Conservation (phyloP, 2,797 vertebrate genomes). For the Hoplostethus mediterraneus region DNA sequence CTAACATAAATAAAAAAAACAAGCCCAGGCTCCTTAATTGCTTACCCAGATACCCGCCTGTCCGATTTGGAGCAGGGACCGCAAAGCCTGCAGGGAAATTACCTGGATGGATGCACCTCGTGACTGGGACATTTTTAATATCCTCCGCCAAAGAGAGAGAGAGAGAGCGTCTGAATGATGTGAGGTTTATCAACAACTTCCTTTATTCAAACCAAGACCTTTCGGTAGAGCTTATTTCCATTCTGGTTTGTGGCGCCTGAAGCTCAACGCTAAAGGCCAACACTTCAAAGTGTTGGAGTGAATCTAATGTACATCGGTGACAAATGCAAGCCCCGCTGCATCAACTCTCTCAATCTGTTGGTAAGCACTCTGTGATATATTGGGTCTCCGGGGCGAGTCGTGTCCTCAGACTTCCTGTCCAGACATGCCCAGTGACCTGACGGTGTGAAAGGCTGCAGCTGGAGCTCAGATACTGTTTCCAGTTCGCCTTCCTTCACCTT, state of each 20-base stretch:
- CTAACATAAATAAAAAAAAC: slow-evolving; percentile 56
- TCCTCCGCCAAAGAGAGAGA: slow-evolving; percentile 38
- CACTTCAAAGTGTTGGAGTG: slow-evolving; percentile 14
- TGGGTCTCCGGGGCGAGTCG: slow-evolving; percentile 29
- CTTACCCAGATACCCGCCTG: slow-evolving; percentile 27
- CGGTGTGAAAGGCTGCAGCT: slow-evolving; percentile 33
- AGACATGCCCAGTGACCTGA: slow-evolving; percentile 40
- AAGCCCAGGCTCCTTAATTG: slow-evolving; percentile 55
- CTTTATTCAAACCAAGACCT: slow-evolving; percentile 42
- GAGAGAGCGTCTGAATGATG: slow-evolving; percentile 41
- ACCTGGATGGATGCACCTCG: slow-evolving; percentile 44
- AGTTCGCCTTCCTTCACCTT: slow-evolving; percentile 44
- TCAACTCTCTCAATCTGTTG: slow-evolving; percentile 54
- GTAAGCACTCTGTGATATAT: slow-evolving; percentile 28
- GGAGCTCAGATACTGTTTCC: slow-evolving; percentile 44
- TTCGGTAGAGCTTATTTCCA: slow-evolving; percentile 29
- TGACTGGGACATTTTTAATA: slow-evolving; percentile 55
- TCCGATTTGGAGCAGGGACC: slow-evolving; percentile 23
- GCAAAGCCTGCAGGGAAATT: slow-evolving; percentile 51
- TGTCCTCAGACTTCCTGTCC: slow-evolving; percentile 57
- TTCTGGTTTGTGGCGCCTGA: slow-evolving; percentile 11
- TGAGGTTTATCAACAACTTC: slow-evolving; percentile 50
- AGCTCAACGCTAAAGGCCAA: slow-evolving; percentile 34
- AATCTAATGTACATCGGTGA: slow-evolving; percentile 37
- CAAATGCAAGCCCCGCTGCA: slow-evolving; percentile 40